Evolutionary conservation across 2,113 vertebrate species (phyloP), one percentile per base, ranked within the genome.

Genomic region (Geothlypis trichas): DNA sequence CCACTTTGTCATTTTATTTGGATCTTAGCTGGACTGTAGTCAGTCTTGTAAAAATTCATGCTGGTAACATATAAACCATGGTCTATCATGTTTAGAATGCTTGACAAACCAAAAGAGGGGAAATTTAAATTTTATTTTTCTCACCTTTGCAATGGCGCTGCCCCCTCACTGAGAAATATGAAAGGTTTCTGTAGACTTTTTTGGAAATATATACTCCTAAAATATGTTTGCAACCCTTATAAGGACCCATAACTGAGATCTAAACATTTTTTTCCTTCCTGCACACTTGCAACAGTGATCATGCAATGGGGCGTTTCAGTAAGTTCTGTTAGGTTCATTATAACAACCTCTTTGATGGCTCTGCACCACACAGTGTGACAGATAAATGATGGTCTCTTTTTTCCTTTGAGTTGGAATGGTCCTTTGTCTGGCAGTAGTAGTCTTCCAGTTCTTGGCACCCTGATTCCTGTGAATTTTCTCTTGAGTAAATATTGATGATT

Each of bases 281-380:
- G 26, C 12, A 72, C 27, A 19, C 11, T 58, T 67, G 6, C 58
- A 55, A 67, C 11, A 11, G 69, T 20, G 13, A 16, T 47, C 13
- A 37, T 20, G 10, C 2, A 59, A 12, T 61, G 19, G 28, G 23
- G 9, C 17, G 57, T 35, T 69, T 61, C 51, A 31, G 3, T 23
- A 24, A 65, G 7, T 73, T 55, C 83, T 68, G 3, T 65, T 68
- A 19, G 5, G 10, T 27, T 81, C 11, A 17, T 59, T 47, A 23
- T 20, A 51, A 7, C 14, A 16, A 17, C 17, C 7, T 31, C 14
- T 47, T 52, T 63, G 46, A 30, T 61, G 15, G 5, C 17, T 52
- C 11, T 68, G 51, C 11, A 27, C 11, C 51, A 61, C 0, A 0
- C 3, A 11, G 7, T 30, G 39, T 63, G 19, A 12, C 15, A 65